Base-by-base conservation (phyloP, 2,113 vertebrate genomes). In the Rhynchomys soricoides region DNA sequence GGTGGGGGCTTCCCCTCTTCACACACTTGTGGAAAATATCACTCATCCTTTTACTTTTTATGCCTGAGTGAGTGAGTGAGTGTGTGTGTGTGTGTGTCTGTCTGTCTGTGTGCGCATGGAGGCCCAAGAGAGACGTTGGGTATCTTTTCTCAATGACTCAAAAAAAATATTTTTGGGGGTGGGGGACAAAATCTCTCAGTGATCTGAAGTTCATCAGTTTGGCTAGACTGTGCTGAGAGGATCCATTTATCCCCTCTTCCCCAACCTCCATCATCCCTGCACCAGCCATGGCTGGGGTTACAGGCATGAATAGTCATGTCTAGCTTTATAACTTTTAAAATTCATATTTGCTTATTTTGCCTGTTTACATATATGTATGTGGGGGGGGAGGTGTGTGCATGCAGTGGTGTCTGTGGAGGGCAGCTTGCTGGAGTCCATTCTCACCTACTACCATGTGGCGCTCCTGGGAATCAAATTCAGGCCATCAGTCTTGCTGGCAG, bases 11-110 rank as follows among this genome's bases (percentile, higher is more conserved):
- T 93, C 81, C 96, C 96, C 95, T 92, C 40, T 57, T 90, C 4
- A 24, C 13, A 82, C n/a, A 48, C 43, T 62, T 90, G 94, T 92
- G 93, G 97, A 98, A 97, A 98, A 95, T 70, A 95, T 74, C 93
- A 92, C 48, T 70, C 86, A 79, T 19, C 19, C 92, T 94, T 96
- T 95, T 43, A 40, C 50, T 73, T 24, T 87, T 21, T 71, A 13
- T n/a, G 31, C 7, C 5, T 10, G 15, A 45, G n/a, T 64, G 26
- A 3, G 17, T 22, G 15, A 3, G 1, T 79, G 26, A 3, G 5
- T 68, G 26, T 43, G 15, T 31, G 22, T 40, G n/a, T 29, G 21
- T 43, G 59, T 85, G 26, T 17, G 3, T 16, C 21, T 31, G 24
- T 62, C n/a, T 62, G 17, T 2, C 4, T 55, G 40, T 64, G 40